Base-by-base conservation (phyloP, 2,888 invertebrate species). In the Lampropteryx suffumata region DNA sequence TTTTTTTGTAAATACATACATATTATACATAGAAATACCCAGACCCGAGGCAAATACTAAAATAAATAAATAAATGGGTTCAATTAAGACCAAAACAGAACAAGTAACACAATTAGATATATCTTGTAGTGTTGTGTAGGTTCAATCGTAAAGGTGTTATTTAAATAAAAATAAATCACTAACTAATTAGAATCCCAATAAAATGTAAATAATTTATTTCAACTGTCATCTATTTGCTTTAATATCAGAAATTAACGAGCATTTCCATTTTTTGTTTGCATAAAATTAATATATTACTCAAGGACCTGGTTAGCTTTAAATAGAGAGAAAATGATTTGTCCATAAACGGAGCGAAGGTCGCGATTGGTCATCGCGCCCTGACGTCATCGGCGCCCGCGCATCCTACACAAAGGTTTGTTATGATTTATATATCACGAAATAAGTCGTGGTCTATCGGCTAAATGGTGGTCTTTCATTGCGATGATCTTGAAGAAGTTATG, bases 311-410 rank as follows among this genome's bases (percentile, higher is more conserved):
- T 24, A 24, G 24, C 24, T 48, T 44, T 53, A 43, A 48, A 53
- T 48, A 48, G 43, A 47, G 35, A 43, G 52, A 52, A 52, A 53
- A 53, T 53, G 35, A 48, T 53, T 34, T 48, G 48, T 40, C 40
- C 48, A 10, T 48, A 53, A 21, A 53, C 41, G 52, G 52, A 52
- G 47, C 47, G 46, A 47, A 52, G 54, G 54, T 46, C 50, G 49
- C 46, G 42, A 55, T 55, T 71, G 70, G 69, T 67, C 57, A 64
- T 34, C 46, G 36, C 34, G 27, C 43, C 24, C n/a, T 84, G 82
- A 80, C 80, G 84, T 81, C 76, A 84, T 29, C 64, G 71, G 73
- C 80, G 82, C 82, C 77, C 51, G 81, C 73, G 73, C 83, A 78
- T 77, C 82, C 80, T 69, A 79, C 80, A 79, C 79, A 76, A 70